Conservation (phyloP, 1,140 invertebrate genomes). For the Globodera rostochiensis region DNA sequence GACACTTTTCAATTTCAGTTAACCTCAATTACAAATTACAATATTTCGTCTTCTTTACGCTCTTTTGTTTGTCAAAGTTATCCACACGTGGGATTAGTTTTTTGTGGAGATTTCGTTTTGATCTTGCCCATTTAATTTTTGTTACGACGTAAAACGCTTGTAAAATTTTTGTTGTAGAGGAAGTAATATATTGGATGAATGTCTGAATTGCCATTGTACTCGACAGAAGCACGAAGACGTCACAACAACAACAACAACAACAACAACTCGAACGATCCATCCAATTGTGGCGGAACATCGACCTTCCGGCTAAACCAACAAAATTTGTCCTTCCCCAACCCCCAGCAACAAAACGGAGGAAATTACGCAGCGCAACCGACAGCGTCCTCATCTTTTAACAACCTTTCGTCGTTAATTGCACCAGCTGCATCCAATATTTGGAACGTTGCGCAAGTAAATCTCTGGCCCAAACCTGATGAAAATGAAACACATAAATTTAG, state of each 20-base stretch:
- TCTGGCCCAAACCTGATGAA: neutral
- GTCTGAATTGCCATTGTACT: constrained; percentile 39
- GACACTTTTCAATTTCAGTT: neutral
- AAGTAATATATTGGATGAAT: constrained; percentile 30
- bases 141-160: too few species aligned
- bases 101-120: too few species aligned
- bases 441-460: constrained; percentile 44
- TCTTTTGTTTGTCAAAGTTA: too few species aligned
- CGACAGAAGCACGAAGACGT: constrained; percentile 32
- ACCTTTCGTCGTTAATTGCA: constrained; percentile 38
- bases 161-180: neutral
- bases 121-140: too few species aligned
- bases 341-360: constrained; percentile 24
- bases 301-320: neutral
- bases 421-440: constrained; percentile 37
- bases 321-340: neutral
- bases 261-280: neutral
- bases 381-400: constrained; percentile 31
- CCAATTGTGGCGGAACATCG: neutral
- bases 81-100: too few species aligned
- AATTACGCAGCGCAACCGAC: neutral
- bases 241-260: constrained; percentile 24
- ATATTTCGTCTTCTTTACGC: too few species aligned
- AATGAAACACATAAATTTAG: constrained; percentile 23
- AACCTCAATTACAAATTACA: too few species aligned